Conservation (phyloP, 2,888 invertebrate genomes). For the Lasius platythorax region DNA sequence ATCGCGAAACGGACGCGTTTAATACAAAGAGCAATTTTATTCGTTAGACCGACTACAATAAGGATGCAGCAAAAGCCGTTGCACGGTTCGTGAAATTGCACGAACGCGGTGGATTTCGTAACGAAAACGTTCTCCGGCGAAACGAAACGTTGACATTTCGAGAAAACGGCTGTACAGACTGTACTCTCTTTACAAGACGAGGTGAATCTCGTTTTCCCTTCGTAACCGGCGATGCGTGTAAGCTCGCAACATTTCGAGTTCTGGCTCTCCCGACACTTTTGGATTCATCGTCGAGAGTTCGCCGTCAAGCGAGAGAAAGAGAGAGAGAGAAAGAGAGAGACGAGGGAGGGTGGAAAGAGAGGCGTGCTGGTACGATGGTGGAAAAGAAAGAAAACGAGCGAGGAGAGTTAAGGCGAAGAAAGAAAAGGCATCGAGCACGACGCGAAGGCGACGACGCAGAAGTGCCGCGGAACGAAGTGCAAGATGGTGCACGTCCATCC, state of each 20-base stretch:
- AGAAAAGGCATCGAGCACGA: slow-evolving; percentile 64
- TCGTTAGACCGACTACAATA: neutral
- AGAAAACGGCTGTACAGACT: neutral
- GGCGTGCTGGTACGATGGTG: slow-evolving; percentile 14
- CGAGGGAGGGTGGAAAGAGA: neutral
- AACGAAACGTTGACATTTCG: slow-evolving; percentile 28
- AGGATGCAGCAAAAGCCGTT: slow-evolving; percentile 12
- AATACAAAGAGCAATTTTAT: slow-evolving; percentile 13
- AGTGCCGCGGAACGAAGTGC: slow-evolving; percentile 70
- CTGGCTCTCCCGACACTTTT: slow-evolving; percentile 12
- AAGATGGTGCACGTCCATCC: slow-evolving; percentile 65
- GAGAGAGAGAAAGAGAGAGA: neutral
- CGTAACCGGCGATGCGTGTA: slow-evolving; percentile 67
- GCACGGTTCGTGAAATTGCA: slow-evolving; percentile 1
- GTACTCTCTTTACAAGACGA: slow-evolving; percentile 14
- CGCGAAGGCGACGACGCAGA: slow-evolving; percentile 66
- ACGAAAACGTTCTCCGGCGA: neutral
- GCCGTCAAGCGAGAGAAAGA: slow-evolving; percentile 1
- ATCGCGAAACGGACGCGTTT: slow-evolving; percentile 4
- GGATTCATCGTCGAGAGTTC: slow-evolving; percentile 56
- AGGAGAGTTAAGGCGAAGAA: slow-evolving; percentile 58
- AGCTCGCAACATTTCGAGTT: slow-evolving; percentile 50
- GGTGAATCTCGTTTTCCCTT: slow-evolving; percentile 49
- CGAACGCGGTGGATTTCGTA: neutral
- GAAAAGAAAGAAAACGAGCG: slow-evolving; percentile 37